These are phyloP conservation scores for Hozukius guyotensis DNA, from an alignment of 2,797 vertebrate genomes.

Conservation along the genomic window DNA sequence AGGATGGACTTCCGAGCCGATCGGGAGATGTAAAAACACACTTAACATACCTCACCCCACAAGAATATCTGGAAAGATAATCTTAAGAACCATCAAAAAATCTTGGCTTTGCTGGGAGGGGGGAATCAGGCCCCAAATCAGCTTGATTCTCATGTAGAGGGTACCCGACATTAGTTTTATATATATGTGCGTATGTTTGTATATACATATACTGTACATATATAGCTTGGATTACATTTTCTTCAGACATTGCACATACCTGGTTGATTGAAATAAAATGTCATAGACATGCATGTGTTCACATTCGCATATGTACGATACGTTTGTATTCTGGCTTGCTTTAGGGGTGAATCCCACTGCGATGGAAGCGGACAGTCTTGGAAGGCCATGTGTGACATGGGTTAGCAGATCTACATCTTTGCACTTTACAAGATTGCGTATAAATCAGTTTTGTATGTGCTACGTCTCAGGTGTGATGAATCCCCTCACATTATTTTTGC, in stretches of 20 bases:
- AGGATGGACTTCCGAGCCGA: too few species aligned
- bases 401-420: neutral
- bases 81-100: too few species aligned
- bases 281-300: neutral
- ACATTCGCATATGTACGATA: neutral
- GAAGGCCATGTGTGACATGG: neutral
- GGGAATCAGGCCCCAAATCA: too few species aligned
- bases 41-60: too few species aligned
- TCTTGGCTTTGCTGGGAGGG: too few species aligned
- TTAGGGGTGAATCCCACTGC: neutral
- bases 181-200: too few species aligned
- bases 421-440: neutral
- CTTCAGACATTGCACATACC: neutral
- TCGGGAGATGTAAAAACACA: too few species aligned
- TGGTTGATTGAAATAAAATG: neutral
- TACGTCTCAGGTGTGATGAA: neutral
- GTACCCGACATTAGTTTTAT: too few species aligned
- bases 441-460: neutral
- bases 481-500: neutral
- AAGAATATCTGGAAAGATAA: too few species aligned
- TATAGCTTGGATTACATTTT: neutral
- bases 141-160: too few species aligned
- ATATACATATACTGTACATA: too few species aligned
- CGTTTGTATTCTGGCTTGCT: neutral
- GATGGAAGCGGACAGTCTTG: neutral